Evolutionary conservation across 2,797 vertebrate genomes (phyloP).

Genomic region (Tragelaphus eurycerus): DNA sequence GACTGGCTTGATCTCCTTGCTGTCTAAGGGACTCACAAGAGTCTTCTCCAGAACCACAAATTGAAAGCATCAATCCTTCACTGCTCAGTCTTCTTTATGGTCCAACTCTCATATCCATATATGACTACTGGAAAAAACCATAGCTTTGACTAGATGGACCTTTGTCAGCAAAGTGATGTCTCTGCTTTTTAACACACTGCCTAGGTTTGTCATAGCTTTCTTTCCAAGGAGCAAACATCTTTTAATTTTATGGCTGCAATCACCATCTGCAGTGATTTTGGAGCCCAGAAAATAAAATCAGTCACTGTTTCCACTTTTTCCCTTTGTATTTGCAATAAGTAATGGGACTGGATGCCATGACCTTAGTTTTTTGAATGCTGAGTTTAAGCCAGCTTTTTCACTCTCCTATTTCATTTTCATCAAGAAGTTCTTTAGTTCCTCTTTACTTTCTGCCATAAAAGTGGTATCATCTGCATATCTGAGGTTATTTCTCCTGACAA

Average conservation of each 20-base stretch:
- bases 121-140: not conserved
- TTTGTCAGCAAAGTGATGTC: not conserved
- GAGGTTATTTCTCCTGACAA: not conserved
- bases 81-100: not conserved
- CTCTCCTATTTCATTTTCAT: not conserved
- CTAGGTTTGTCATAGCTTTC: not conserved
- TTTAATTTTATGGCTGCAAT: not conserved
- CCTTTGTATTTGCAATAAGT: not conserved
- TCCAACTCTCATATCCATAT: not conserved
- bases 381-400: not conserved
- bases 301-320: not conserved
- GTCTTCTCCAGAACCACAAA: not conserved
- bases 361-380: not conserved
- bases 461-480: not conserved
- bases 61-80: not conserved
- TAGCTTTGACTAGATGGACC: not conserved
- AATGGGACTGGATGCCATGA: not conserved
- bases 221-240: not conserved
- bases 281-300: not conserved
- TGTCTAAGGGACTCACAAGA: not conserved
- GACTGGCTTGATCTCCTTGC: not conserved
- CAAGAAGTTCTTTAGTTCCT: not conserved
- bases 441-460: not conserved
- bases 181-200: not conserved
- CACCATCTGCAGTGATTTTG: not conserved